These are phyloP conservation scores for Exephanes ischioxanthus DNA, from an alignment of 2,888 invertebrate species.

Conservation along the genomic window DNA sequence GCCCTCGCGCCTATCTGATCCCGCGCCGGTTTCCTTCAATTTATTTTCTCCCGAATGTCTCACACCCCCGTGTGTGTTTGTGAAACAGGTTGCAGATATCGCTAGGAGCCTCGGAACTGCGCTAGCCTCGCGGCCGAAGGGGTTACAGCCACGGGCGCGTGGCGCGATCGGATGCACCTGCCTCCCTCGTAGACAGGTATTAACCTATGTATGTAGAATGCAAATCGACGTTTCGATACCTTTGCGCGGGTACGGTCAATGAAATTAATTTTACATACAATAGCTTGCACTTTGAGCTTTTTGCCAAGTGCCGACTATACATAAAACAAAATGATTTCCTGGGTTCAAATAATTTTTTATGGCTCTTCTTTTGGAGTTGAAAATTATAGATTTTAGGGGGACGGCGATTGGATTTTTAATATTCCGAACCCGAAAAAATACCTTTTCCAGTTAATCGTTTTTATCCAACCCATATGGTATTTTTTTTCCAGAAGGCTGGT, in stretches of 20 bases:
- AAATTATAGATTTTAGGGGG: neutral
- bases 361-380: neutral
- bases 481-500: no score
- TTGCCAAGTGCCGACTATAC: no score
- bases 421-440: no score
- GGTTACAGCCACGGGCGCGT: conserved; percentile 1
- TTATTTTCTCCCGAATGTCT: conserved; percentile 58
- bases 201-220: conserved; percentile 44
- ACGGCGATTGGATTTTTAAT: no score
- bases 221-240: conserved; percentile 53
- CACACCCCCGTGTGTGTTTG: conserved; percentile 45
- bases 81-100: conserved; percentile 67
- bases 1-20: conserved; percentile 63
- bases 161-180: conserved; percentile 64
- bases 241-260: neutral
- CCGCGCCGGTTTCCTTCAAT: conserved; percentile 65
- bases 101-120: conserved; percentile 19
- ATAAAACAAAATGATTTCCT: neutral
- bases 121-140: conserved; percentile 8
- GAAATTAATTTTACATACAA: neutral
- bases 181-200: conserved; percentile 64
- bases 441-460: no score
- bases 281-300: neutral
- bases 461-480: no score
- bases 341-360: neutral